A percentile compares a stretch with the other conserved stretches of the same genome.
Conservation (phyloP, 1,140 invertebrate species). For the silkworm (Bombyx mori) region ASM3026992v2 NC_085117.1:11157001-11157500, state of each 20-base stretch:
- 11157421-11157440: constrained; percentile 1
- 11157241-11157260: constrained; percentile 2
- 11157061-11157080: constrained; percentile 11
- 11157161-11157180: too few relatives aligned
- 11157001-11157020: background rate
- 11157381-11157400: constrained; percentile 3
- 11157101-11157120: too few relatives aligned
- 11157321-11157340: constrained; percentile 5
- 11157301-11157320: constrained; percentile 26
- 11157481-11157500: background rate
- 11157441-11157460: constrained; percentile 1
- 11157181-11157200: too few relatives aligned
- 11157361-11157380: constrained; percentile 11
- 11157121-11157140: too few relatives aligned
- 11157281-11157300: constrained; percentile 15
- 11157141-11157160: too few relatives aligned
- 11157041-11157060: constrained; percentile 10
- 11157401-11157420: constrained; percentile 7
- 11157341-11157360: constrained; percentile 14
- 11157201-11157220: background rate
- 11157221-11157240: background rate
- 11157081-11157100: background rate
- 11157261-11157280: constrained; percentile 10
- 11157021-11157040: constrained; percentile 8
- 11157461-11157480: background rate